Evolutionary conservation across 2,888 invertebrate genomes (phyloP).

Genomic region (Gnatocerus cornutus): DNA sequence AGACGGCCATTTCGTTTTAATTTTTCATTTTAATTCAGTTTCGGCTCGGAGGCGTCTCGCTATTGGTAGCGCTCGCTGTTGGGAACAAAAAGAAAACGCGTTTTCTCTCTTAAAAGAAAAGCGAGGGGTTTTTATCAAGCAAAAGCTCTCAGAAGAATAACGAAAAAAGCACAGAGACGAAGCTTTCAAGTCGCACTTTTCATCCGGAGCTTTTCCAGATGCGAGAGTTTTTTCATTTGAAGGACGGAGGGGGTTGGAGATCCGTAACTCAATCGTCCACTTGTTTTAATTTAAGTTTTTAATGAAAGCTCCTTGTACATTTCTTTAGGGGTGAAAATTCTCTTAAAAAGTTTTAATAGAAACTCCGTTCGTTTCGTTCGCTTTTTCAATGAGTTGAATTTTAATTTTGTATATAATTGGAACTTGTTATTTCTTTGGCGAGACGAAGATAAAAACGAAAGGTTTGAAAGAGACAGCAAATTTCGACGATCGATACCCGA

Average conservation of each 20-base stretch:
- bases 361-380: slow-evolving; percentile 67
- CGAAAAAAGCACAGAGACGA: slow-evolving; percentile 54
- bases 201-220: slow-evolving; percentile 10
- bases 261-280: slow-evolving; percentile 65
- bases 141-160: slow-evolving; percentile 51
- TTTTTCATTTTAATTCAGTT: slow-evolving; percentile 68
- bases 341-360: slow-evolving; percentile 71
- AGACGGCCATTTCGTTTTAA: slow-evolving; percentile 67
- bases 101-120: slow-evolving; percentile 56
- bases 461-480: slow-evolving; percentile 50
- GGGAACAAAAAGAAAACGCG: slow-evolving; percentile 54
- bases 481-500: slow-evolving; percentile 41
- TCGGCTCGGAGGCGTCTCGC: slow-evolving; percentile 53
- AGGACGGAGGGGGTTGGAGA: slow-evolving; percentile 6
- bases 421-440: slow-evolving; percentile 68
- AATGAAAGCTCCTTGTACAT: slow-evolving; percentile 67
- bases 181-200: slow-evolving; percentile 13
- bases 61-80: slow-evolving; percentile 32
- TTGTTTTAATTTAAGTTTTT: slow-evolving; percentile 70
- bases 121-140: slow-evolving; percentile 55
- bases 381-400: slow-evolving; percentile 72
- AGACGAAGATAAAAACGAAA: slow-evolving; percentile 61
- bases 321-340: slow-evolving; percentile 67
- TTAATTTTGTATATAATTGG: slow-evolving; percentile 71
- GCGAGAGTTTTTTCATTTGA: slow-evolving; percentile 13